Percentiles rank a stretch among this genome's conserved stretches.
These are phyloP conservation scores for Acronicta alni DNA, from an alignment of 2,888 invertebrate genomes.

Conservation along the genomic window DNA sequence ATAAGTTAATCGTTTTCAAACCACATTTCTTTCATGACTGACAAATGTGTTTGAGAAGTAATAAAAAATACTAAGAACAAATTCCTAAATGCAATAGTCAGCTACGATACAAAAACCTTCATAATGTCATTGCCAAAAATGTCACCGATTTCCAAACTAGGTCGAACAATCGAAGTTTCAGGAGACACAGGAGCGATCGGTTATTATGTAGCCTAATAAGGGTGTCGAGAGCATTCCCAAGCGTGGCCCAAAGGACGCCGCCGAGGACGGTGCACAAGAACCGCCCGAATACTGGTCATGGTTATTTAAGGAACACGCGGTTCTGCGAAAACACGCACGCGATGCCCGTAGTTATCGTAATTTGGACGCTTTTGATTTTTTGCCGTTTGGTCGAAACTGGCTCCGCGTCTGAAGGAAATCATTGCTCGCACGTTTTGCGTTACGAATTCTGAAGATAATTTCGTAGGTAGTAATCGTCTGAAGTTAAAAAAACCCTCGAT, in stretches of 20 bases:
- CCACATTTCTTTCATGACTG: constrained; percentile 27
- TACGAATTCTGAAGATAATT: constrained; percentile 20
- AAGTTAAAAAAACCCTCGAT: constrained; percentile 8
- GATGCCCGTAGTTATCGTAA: constrained; percentile 76
- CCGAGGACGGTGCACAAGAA: constrained; percentile 79
- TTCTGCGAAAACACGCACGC: constrained; percentile 83
- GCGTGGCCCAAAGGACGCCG: constrained; percentile 83
- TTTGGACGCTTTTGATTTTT: constrained; percentile 73
- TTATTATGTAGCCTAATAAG: constrained; percentile 85
- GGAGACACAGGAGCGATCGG: constrained; percentile 73
- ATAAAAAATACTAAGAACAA: constrained; percentile 19
- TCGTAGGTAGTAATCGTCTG: too few species aligned
- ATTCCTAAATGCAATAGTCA: constrained; percentile 20
- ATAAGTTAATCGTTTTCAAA: constrained; percentile 24
- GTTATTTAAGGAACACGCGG: constrained; percentile 78
- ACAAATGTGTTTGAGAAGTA: constrained; percentile 5
- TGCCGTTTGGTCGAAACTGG: constrained; percentile 65
- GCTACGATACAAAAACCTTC: constrained; percentile 49
- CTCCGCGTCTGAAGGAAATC: constrained; percentile 36
- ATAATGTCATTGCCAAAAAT: constrained; percentile 69
- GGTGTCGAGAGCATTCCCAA: constrained; percentile 76
- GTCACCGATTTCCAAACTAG: constrained; percentile 80
- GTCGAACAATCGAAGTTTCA: constrained; percentile 81
- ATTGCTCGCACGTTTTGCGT: constrained; percentile 20
- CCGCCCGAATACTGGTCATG: constrained; percentile 71